Conservation (phyloP, 2,888 invertebrate genomes). For the Microctonus hyperodae region DNA sequence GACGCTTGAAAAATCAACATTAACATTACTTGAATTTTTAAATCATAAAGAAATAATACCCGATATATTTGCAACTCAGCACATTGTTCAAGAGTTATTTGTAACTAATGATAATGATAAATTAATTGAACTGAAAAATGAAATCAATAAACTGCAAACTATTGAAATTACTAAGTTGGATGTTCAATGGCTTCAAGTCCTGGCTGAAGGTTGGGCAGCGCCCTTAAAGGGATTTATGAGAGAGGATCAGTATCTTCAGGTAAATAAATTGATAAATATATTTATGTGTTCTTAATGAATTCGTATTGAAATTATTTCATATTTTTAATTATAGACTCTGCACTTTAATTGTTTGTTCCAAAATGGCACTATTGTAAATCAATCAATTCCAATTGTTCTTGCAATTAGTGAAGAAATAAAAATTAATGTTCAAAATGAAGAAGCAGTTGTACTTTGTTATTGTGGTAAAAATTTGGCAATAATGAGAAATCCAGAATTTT, state of each 20-base stretch:
- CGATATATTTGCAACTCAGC: conserved; percentile 59
- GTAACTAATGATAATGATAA: conserved; percentile 72
- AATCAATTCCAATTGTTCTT: conserved; percentile 94
- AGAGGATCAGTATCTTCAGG: conserved; percentile 91
- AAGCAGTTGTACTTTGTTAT: conserved; percentile 74
- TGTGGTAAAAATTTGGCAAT: conserved; percentile 76
- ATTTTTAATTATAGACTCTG: no score
- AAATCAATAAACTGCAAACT: conserved; percentile 76
- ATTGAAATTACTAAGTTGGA: conserved; percentile 85
- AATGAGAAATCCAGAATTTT: conserved; percentile 89
- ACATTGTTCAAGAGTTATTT: conserved; percentile 80
- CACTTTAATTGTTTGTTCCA: conserved; percentile 85
- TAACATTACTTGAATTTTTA: conserved; percentile 83
- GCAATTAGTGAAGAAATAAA: conserved; percentile 75
- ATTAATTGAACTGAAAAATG: no score
- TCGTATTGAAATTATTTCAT: no score
- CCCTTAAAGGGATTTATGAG: conserved; percentile 98
- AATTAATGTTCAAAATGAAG: conserved; percentile 78
- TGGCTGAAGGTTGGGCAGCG: conserved; percentile 98
- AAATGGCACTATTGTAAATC: conserved; percentile 80
- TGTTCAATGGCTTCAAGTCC: conserved; percentile 94
- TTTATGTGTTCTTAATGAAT: no score
- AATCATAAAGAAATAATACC: conserved; percentile 75
- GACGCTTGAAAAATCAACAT: conserved; percentile 85
- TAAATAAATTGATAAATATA: no score